Percentiles rank a stretch among this genome's conserved stretches.
Conservation (phyloP, 2,113 vertebrate species). For the Chaenogobius annularis region DNA sequence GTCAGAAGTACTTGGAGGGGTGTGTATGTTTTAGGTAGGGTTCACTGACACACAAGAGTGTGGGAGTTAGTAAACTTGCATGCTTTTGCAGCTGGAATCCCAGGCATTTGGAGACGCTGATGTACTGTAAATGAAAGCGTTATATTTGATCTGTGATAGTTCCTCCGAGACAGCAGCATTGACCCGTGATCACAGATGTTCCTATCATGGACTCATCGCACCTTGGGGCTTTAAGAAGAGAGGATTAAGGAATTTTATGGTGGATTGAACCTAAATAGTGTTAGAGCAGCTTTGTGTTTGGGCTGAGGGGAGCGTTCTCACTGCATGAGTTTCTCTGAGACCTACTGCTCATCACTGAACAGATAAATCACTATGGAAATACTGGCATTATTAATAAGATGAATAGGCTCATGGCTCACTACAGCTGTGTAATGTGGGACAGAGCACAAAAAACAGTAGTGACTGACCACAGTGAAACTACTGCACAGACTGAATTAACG, state of each 20-base stretch:
- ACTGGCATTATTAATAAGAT: constrained; percentile 25
- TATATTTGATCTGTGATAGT: constrained; percentile 5
- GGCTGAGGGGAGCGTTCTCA: constrained; percentile 15
- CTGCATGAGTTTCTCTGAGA: constrained; percentile 2
- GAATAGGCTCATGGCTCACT: constrained; percentile 16
- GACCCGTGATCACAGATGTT: constrained; percentile 8
- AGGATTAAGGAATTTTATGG: not conserved
- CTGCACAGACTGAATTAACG: constrained; percentile 4
- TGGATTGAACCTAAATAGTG: not conserved
- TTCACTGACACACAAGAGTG: not conserved
- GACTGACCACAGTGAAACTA: constrained; percentile 17
- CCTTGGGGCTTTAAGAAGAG: not conserved
- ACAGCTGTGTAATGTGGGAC: constrained; percentile 20
- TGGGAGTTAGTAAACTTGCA: not conserved
- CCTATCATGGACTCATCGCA: not conserved
- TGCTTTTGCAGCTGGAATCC: constrained; percentile 2
- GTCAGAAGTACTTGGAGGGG: not conserved
- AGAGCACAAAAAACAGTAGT: constrained; percentile 24
- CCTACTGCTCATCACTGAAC: not conserved
- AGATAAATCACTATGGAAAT: constrained; percentile 11
- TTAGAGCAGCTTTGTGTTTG: not conserved
- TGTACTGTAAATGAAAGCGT: not conserved
- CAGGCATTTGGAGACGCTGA: not conserved
- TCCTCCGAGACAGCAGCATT: not conserved
- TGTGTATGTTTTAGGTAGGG: not conserved